Evolutionary conservation across 2,113 vertebrate species (phyloP), one percentile per base, ranked within the genome.

Genomic region (Rhea americana): DNA sequence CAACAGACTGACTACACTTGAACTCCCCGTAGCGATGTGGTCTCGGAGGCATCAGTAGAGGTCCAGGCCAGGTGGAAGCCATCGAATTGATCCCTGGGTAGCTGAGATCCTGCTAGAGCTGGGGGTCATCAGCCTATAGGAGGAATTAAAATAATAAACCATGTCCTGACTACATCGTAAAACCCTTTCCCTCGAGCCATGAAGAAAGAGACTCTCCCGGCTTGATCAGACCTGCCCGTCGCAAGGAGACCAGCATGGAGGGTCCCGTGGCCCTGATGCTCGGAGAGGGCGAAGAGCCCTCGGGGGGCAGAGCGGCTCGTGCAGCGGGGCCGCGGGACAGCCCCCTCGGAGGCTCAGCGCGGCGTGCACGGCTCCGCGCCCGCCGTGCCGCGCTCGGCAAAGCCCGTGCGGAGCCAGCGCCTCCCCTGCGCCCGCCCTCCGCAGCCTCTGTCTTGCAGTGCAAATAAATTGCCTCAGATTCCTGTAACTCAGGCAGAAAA

Each of bases 381-480:
- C 94, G 88, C 78, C 84, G 83, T 48, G 80, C 80, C 91, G 94
- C 0, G 30, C 92, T 47, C 81, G 66, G 91, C 82, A 63, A 80
- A 77, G 48, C 58, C 39, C 35, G 18, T 21, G 56, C 14, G 8
- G 48, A 71, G 88, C 48, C 1, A 4, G 81, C 87, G 63, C 76
- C 92, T 94, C 28, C 9, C 62, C 32, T 51, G 50, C 0, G 43
- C 70, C 72, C 70, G 68, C 90, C 59, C 81, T 87, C 95, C 90
- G 92, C 86, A 96, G 85, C 91, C 78, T 78, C 95, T 90, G 90
- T 96, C 94, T 96, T 94, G 91, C 0, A 1, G 93, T 91, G 95
- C 95, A 96, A 95, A 97, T 96, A 96, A 97, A 98, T 97, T 97
- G 97, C 93, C 67, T 96, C 82, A 66, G 97, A 97, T 97, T 97